Evolutionary conservation across 2,113 vertebrate species (phyloP).

Genomic region (Osmerus eperlanus): DNA sequence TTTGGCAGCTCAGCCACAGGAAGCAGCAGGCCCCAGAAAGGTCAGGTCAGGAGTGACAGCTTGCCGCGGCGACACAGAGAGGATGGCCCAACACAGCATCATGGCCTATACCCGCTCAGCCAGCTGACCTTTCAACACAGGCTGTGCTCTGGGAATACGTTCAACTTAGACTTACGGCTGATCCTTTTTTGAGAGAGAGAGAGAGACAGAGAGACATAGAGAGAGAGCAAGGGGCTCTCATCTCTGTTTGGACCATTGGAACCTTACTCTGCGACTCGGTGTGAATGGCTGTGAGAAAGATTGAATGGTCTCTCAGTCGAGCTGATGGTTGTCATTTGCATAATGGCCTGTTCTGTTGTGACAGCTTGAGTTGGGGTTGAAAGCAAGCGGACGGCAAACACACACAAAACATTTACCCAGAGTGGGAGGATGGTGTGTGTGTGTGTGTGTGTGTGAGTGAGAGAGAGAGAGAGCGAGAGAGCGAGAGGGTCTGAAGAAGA

Average conservation of each 20-base stretch:
- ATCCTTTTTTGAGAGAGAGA: not conserved
- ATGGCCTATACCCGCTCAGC: not conserved
- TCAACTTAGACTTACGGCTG: constrained; percentile 15
- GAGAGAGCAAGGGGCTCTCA: not conserved
- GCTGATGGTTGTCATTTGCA: constrained; percentile 49
- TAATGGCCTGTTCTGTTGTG: constrained; percentile 28
- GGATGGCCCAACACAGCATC: not conserved
- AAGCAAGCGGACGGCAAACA: not conserved
- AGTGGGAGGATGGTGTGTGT: not conserved
- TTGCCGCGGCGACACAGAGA: not conserved
- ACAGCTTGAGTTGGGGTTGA: constrained; percentile 7
- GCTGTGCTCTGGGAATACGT: constrained; percentile 19
- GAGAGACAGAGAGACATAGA: not conserved
- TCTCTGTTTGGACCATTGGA: constrained; percentile 2
- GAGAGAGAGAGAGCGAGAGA: too few relatives aligned
- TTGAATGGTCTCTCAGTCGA: constrained; percentile 31
- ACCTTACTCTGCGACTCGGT: not conserved
- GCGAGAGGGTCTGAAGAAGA: too few relatives aligned
- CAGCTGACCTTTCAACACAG: constrained; percentile 15
- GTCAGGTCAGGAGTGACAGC: not conserved
- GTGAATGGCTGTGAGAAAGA: constrained; percentile 12
- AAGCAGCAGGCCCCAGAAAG: not conserved
- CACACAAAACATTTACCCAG: constrained; percentile 4
- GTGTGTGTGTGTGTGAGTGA: not conserved
- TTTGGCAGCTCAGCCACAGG: constrained; percentile 5